Evolutionary conservation across 2,113 vertebrate species (phyloP).

Genomic region (Columbina picui): DNA sequence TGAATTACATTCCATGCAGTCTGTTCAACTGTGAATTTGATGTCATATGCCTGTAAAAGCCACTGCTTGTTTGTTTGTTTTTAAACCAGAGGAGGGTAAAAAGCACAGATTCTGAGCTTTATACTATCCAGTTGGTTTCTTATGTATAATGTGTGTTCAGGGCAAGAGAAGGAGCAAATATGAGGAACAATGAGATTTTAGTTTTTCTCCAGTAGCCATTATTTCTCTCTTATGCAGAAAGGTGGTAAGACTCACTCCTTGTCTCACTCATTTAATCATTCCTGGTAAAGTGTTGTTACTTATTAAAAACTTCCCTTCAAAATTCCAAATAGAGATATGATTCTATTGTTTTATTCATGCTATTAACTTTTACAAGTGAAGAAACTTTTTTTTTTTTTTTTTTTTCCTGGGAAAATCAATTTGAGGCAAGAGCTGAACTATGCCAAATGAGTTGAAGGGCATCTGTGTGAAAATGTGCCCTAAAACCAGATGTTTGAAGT

Average conservation of each 20-base stretch:
- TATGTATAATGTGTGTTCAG: neutral
- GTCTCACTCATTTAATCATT: neutral
- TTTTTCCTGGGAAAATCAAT: neutral
- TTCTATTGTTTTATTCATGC: neutral
- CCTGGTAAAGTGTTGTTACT: neutral
- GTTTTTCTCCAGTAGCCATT: neutral
- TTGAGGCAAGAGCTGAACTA: neutral
- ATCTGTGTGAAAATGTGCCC: neutral
- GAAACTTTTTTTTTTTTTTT: accelerated
- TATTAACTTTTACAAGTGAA: neutral
- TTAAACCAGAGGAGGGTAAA: neutral
- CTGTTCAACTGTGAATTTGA: neutral
- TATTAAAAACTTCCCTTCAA: neutral
- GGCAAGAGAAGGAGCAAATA: neutral
- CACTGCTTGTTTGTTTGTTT: neutral
- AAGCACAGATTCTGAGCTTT: neutral
- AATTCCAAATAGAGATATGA: neutral
- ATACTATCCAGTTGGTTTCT: neutral
- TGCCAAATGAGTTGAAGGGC: neutral
- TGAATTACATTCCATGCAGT: neutral
- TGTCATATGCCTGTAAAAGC: neutral
- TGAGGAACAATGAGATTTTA: neutral
- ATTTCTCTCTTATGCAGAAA: neutral
- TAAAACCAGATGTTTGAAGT: neutral
- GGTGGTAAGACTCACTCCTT: neutral